These are phyloP conservation scores for Drosophila pegasa DNA, from an alignment of 2,888 invertebrate species.

Conservation along the genomic window DNA sequence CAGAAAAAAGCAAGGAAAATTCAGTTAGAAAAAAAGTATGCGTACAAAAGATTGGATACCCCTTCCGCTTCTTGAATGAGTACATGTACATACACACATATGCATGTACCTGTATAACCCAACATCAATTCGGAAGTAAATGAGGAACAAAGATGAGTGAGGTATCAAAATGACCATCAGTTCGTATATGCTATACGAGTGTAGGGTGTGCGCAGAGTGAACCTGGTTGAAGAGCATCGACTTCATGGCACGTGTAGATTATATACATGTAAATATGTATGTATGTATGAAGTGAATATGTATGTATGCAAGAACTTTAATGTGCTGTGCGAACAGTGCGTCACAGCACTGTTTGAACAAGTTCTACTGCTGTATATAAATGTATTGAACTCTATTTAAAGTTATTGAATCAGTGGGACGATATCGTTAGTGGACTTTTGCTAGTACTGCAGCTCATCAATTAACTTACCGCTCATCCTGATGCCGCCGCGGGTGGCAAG, in stretches of 20 bases:
- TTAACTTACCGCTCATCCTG: constrained; percentile 79
- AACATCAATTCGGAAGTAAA: too few species aligned
- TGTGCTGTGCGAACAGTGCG: not conserved
- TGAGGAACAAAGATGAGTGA: too few species aligned
- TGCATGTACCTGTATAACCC: too few species aligned
- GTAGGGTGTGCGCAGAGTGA: constrained; percentile 13
- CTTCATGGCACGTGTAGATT: constrained; percentile 18
- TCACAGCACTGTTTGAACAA: not conserved
- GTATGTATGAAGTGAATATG: not conserved
- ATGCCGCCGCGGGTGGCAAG: constrained; percentile 64
- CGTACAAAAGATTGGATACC: too few species aligned
- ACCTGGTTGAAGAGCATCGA: constrained; percentile 7
- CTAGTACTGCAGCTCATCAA: not conserved
- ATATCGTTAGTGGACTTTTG: not conserved
- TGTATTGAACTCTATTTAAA: not conserved
- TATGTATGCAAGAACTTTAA: not conserved
- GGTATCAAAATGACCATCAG: not conserved
- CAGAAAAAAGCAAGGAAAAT: too few species aligned
- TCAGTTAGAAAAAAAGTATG: too few species aligned
- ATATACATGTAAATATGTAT: not conserved
- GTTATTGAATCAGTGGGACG: not conserved
- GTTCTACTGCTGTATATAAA: not conserved
- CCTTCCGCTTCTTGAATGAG: too few species aligned
- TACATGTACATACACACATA: not conserved
- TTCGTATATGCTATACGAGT: not conserved